Evolutionary conservation across 1,140 invertebrate genomes (phyloP).

Genomic region (Brachionus rubens): DNA sequence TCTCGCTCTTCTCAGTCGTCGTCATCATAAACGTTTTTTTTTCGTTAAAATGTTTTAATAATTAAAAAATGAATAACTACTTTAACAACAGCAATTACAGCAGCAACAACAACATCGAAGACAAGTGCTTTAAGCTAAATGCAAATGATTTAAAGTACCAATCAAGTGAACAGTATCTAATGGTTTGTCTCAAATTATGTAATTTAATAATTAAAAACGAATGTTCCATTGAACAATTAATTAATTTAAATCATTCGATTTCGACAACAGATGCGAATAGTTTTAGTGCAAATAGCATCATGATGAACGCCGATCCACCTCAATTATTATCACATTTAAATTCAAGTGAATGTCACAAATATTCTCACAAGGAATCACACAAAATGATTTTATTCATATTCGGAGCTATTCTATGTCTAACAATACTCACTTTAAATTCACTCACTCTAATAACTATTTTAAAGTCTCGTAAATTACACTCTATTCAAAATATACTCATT

Average conservation of each 20-base stretch:
- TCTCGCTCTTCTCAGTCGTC: too few species aligned
- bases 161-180: conserved; percentile 24
- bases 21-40: too few species aligned
- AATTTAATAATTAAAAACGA: conserved; percentile 18
- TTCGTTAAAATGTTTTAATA: too few species aligned
- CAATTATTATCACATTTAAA: conserved; percentile 34
- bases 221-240: conserved; percentile 22
- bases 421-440: neutral
- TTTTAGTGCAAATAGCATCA: too few species aligned
- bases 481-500: conserved; percentile 36
- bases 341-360: conserved; percentile 36
- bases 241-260: neutral
- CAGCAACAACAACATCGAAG: neutral
- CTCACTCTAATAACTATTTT: conserved; percentile 17
- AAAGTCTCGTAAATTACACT: neutral
- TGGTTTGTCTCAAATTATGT: conserved; percentile 11
- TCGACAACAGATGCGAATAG: too few species aligned
- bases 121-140: neutral
- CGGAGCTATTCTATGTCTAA: conserved; percentile 5
- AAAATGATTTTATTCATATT: conserved; percentile 19
- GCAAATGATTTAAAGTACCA: neutral
- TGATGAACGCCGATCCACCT: neutral
- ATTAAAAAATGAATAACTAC: too few species aligned
- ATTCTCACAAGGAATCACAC: conserved; percentile 13
- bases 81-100: too few species aligned